Base-by-base conservation (phyloP, 2,113 vertebrate genomes). In the Sebastes schlegelii region DNA sequence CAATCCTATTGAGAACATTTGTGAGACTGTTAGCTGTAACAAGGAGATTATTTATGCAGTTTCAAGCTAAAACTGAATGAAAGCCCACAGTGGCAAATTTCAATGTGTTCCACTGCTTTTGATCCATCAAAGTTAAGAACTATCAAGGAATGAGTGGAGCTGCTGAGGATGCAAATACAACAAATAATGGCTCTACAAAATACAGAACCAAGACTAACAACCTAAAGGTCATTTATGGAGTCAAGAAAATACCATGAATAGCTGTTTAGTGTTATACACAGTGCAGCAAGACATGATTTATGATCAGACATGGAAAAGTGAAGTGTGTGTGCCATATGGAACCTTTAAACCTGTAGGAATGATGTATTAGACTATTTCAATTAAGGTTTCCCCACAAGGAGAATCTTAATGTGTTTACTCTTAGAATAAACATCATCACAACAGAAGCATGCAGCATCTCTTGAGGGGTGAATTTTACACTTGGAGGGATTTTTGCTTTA, bases 321-420 rank as follows among this genome's bases (percentile, higher is more conserved):
- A 8, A 48, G 19, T 34, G 6, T 65, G 34, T 42, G 8, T 57
- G 46, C n/a, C 51, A 71, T 43, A 57, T 71, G 43, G 64, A 61
- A 54, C 43, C 55, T 84, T 83, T 71, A 26, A 66, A 80, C 55
- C 54, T 21, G 8, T 12, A 16, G 14, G 34, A 51, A 78, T 74
- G 4, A 79, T 64, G 52, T 46, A n/a, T 76, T 40, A 17, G 46
- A 79, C 61, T 64, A 40, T 64, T 83, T 67, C 64, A 82, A 26
- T 82, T 62, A 45, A 75, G 40, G 51, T 61, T 77, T 70, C 57
- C 57, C 67, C 51, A 80, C 80, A 63, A 45, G 57, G 61, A 75
- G 34, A 79, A 78, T 8, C 13, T 40, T 55, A 61, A 76, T 82
- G 67, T 79, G 82, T 85, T 88, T 72, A 55, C 46, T 81, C 17